Evolutionary conservation across 2,797 vertebrate genomes (phyloP), one percentile per base, ranked within the genome.

Genomic region (Crax fasciolata): DNA sequence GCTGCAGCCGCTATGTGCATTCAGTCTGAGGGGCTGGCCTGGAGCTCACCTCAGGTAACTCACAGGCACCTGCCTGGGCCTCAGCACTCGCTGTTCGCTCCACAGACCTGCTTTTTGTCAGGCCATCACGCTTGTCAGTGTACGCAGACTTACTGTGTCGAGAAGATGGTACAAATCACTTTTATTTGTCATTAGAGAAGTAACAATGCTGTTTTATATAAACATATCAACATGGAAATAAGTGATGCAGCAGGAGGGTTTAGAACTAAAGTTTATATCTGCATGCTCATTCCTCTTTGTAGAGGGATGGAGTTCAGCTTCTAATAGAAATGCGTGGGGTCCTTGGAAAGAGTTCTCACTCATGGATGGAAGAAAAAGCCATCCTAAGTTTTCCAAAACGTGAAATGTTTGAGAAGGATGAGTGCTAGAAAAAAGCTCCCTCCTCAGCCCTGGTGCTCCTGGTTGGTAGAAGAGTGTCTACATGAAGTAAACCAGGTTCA

Each of bases 1-100:
- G 48, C 68, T 92, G 46, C 41, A 41, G 49, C 72, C 83, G 11
- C 41, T 72, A 10, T 5, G 23, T 1, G 9, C 0, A 0, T 73
- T 66, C 30, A 43, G 78, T n/a, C 48, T 21, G 1, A 30, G 27
- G 43, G 41, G 35, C 43, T 39, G 38, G 35, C 24, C 24, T 43
- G 27, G 32, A 80, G 27, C 41, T 67, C 27, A 4, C 61, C 32
- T 78, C 38, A 39, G 77, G 18, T 55, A 61, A 23, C 24, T 5
- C 21, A 9, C 23, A 27, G 66, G 24, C 11, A 28, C 1, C 24
- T 4, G 6, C 21, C 3, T 38, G 16, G 30, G 39, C 84, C 35
- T 63, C 43, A 72, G 28, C 35, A 4, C 32, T 52, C 13, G 2
- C 23, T 46, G 27, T 71, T 74, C 25, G 5, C 43, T 44, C 39